Evolutionary conservation across 2,797 vertebrate species (phyloP).

Genomic region (Phoebastria nigripes): DNA sequence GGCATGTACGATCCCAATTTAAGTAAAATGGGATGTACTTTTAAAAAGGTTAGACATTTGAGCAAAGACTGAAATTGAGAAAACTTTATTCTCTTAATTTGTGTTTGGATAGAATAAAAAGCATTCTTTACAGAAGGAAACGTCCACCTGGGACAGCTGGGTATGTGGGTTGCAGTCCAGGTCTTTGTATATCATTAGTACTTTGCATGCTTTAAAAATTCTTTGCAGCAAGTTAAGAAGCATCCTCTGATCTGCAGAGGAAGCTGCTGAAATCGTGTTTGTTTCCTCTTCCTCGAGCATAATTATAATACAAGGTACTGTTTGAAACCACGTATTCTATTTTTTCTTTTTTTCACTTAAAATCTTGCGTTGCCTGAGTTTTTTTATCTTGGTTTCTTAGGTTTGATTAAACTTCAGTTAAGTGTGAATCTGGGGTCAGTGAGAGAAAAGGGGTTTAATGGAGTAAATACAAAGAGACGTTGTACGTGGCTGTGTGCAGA

Average conservation of each 20-base stretch:
- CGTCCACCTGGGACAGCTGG: neutral
- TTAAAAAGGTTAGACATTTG: fast-evolving
- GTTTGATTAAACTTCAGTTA: neutral
- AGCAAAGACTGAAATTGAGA: neutral
- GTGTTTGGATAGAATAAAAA: too few relatives aligned
- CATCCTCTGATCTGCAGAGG: neutral
- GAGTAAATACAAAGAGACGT: fast-evolving
- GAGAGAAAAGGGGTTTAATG: neutral
- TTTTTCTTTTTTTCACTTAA: fast-evolving
- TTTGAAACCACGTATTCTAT: neutral
- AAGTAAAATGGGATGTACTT: neutral
- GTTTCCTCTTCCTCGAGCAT: neutral
- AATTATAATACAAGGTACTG: neutral
- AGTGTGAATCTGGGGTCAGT: neutral
- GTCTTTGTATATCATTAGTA: neutral
- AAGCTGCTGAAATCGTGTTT: neutral
- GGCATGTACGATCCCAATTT: fast-evolving
- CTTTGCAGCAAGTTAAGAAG: neutral
- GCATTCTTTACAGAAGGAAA: neutral
- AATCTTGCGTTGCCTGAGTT: neutral
- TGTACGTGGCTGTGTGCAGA: fast-evolving
- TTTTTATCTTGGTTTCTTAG: neutral
- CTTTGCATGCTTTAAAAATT: fast-evolving
- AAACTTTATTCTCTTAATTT: neutral
- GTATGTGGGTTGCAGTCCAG: fast-evolving